Evolutionary conservation across 53 echinoderm and acorn worm genomes (phyloP).

Genomic region (Echinarachnius parma): DNA sequence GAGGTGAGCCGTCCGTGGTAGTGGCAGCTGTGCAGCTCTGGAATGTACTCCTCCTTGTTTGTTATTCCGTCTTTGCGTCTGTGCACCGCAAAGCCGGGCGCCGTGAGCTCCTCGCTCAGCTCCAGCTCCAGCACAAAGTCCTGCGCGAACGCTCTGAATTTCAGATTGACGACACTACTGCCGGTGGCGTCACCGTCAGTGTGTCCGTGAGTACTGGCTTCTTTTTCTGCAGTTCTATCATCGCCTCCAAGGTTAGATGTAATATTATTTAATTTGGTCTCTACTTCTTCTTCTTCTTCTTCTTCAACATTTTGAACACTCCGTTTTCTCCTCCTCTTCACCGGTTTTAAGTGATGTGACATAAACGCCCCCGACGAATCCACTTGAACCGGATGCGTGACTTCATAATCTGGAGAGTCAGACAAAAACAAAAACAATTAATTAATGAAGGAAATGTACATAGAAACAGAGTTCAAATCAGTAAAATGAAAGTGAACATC

Average conservation of each 20-base stretch:
- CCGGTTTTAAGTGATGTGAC: conserved; percentile 72
- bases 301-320: not conserved
- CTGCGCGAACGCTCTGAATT: conserved; percentile 65
- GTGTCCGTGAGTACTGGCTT: too few species aligned
- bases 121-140: conserved; percentile 80
- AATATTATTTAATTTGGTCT: conserved; percentile 10
- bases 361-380: conserved; percentile 64
- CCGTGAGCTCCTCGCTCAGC: conserved; percentile 69
- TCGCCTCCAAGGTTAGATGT: too few species aligned
- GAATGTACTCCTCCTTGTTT: conserved; percentile 60
- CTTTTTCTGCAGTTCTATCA: too few species aligned
- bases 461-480: too few species aligned
- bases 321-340: conserved; percentile 61
- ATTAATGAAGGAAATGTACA: too few species aligned
- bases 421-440: conserved; percentile 10
- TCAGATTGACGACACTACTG: conserved; percentile 47
- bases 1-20: conserved; percentile 64
- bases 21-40: conserved; percentile 76
- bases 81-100: conserved; percentile 78
- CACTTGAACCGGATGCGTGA: conserved; percentile 75
- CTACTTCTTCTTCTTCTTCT: not conserved
- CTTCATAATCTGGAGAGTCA: conserved; percentile 71
- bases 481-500: too few species aligned
- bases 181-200: too few species aligned
- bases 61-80: conserved; percentile 55